These are phyloP conservation scores for Sigmodon hispidus DNA, from an alignment of 2,113 vertebrate genomes.

Conservation along the genomic window DNA sequence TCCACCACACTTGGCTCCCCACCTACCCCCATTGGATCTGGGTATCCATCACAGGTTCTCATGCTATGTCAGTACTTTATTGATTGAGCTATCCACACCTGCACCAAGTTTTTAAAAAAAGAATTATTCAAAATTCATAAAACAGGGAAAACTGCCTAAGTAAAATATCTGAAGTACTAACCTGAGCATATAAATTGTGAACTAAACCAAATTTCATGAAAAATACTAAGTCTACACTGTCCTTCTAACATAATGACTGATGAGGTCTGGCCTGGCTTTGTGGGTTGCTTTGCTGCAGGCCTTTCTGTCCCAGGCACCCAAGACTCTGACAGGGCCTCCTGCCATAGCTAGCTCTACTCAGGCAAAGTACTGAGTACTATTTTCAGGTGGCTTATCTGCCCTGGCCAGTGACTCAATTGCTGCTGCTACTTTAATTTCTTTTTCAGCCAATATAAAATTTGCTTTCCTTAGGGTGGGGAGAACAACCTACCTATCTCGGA, in stretches of 20 bases:
- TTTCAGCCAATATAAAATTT: neutral
- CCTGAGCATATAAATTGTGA: slow-evolving; percentile 13
- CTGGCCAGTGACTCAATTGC: neutral
- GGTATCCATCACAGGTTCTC: neutral
- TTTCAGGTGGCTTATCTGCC: neutral
- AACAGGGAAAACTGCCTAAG: slow-evolving; percentile 2
- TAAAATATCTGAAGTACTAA: slow-evolving; percentile 35
- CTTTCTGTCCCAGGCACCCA: neutral
- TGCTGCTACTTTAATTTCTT: neutral
- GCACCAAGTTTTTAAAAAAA: neutral
- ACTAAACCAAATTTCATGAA: neutral
- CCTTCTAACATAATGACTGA: neutral
- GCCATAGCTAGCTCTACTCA: neutral
- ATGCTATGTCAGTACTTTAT: neutral
- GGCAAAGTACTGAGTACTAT: neutral
- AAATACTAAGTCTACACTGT: neutral
- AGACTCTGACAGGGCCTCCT: neutral
- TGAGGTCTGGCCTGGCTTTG: neutral
- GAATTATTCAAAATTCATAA: slow-evolving; percentile 10
- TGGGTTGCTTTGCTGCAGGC: neutral
- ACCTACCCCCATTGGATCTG: neutral
- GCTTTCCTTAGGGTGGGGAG: neutral
- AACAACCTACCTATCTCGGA: neutral
- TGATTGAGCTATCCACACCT: neutral
- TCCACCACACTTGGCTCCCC: neutral